phyloP scores from a whole-genome alignment of 2,113 vertebrate genomes.

The Tachycineta bicolor region DNA sequence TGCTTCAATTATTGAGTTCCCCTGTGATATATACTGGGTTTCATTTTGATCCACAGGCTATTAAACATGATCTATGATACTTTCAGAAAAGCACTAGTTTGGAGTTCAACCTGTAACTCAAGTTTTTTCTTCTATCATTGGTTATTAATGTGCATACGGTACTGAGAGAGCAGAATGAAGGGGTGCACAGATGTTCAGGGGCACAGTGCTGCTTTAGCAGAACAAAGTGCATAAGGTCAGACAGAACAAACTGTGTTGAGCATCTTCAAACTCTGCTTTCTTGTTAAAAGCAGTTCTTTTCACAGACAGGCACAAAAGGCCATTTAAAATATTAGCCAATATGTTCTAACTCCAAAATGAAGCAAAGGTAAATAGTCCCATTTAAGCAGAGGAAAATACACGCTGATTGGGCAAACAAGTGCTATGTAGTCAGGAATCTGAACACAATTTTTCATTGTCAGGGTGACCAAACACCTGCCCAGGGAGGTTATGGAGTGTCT shows the following conservation, averaged over 20 bases:
- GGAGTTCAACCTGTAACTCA: not conserved
- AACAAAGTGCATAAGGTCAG: not conserved
- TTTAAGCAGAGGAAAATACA: not conserved
- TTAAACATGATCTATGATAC: conserved; percentile 52
- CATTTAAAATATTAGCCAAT: not conserved
- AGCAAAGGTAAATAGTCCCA: not conserved
- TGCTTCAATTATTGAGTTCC: conserved; percentile 53
- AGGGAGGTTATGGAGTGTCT: not conserved
- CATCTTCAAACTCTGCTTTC: not conserved
- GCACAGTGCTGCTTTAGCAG: not conserved
- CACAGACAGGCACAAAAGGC: not conserved
- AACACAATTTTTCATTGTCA: not conserved
- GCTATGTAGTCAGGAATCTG: not conserved
- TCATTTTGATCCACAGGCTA: conserved; percentile 47
- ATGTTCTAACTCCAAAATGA: not conserved
- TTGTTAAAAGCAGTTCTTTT: not conserved
- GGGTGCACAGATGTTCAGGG: not conserved
- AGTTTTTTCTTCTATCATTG: not conserved
- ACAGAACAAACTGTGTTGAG: not conserved
- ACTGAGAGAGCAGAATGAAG: not conserved
- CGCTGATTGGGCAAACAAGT: not conserved
- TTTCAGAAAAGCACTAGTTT: not conserved
- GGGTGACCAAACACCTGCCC: not conserved
- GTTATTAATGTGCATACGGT: not conserved
- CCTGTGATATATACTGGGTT: conserved; percentile 31